Base-by-base conservation (phyloP, 2,113 vertebrate species). In the Sardina pilchardus region DNA sequence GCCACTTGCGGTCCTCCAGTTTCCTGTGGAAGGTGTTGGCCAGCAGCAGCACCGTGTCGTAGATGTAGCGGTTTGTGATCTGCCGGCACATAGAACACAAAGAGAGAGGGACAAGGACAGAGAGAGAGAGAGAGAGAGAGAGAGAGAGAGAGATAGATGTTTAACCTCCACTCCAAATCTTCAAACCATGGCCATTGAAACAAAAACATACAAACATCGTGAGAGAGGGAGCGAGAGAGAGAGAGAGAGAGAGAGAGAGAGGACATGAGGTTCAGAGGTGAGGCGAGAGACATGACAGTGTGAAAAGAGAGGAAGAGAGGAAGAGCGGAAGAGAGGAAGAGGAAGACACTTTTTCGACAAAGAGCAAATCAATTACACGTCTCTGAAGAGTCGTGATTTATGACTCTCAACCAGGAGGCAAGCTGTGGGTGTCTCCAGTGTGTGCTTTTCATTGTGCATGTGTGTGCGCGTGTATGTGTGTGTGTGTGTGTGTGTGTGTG, bases 1-100 rank as follows among this genome's bases (percentile, higher is more conserved):
- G 98, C 98, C 98, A 99, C 88, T 99, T 99, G 82, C 98, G 95
- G 91, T 99, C 98, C 91, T 99, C 98, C 86, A 99, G 92, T 92
- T 99, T 99, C 92, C 97, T 97, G 90, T 99, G 98, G 89, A 99
- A 99, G 81, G 98, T 98, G 48, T 99, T 99, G 1, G 98, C 98
- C 89, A 99, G 91, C 82, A 99, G 92, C 81, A 99, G 94, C 87
- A 99, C 97, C 0, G 96, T 96, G 89, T 99, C 98, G 0, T 99
- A 99, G 91, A 99, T 97, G 92, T 99, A 99, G 82, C 97, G 96
- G 92, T 99, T 99, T 78, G 97, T 97, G 91, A 99, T 99, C 98
- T 99, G 83, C 89, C 92, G 90, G 86, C 24, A 86, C 50, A n/a
- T 50, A 36, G 81, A 84, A 63, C 39, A 21, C 45, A 42, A 50